These are phyloP conservation scores for Aphidius ervi DNA, from an alignment of 1,140 invertebrate genomes.

Conservation along the genomic window DNA sequence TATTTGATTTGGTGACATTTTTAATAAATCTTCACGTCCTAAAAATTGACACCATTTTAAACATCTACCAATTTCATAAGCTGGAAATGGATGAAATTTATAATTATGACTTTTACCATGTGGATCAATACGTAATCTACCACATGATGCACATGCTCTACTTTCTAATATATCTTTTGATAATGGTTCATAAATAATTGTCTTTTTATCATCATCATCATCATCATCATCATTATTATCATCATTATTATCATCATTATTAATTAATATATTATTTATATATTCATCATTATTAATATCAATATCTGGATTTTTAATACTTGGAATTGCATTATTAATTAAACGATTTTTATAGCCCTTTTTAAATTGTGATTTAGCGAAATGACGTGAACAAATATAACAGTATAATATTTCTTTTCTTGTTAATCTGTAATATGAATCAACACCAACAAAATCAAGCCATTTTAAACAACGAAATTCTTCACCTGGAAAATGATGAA, in stretches of 20 bases:
- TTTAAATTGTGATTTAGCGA: slow-evolving; percentile 45
- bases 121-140: slow-evolving; percentile 43
- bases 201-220: slow-evolving; percentile 26
- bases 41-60: slow-evolving; percentile 50
- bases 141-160: slow-evolving; percentile 49
- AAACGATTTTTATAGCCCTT: slow-evolving; percentile 40
- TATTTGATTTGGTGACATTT: slow-evolving; percentile 53
- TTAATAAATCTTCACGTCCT: slow-evolving; percentile 47
- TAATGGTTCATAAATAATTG: slow-evolving; percentile 35
- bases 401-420: slow-evolving; percentile 51
- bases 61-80: slow-evolving; percentile 50
- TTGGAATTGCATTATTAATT: slow-evolving; percentile 43
- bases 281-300: slow-evolving; percentile 26
- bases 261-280: neutral
- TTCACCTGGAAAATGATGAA: slow-evolving; percentile 52
- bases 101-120: slow-evolving; percentile 44
- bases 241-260: slow-evolving; percentile 19
- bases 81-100: slow-evolving; percentile 51
- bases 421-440: slow-evolving; percentile 49
- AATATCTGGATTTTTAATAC: slow-evolving; percentile 39
- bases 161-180: slow-evolving; percentile 40
- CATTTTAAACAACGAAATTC: slow-evolving; percentile 50
- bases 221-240: slow-evolving; percentile 23
- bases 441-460: slow-evolving; percentile 50
- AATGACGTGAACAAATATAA: slow-evolving; percentile 52